A percentile compares a stretch with the other conserved stretches of the same genome.
These are phyloP conservation scores for Bryconaethiops microstoma DNA, from an alignment of 2,797 vertebrate genomes.

Conservation along the genomic window DNA sequence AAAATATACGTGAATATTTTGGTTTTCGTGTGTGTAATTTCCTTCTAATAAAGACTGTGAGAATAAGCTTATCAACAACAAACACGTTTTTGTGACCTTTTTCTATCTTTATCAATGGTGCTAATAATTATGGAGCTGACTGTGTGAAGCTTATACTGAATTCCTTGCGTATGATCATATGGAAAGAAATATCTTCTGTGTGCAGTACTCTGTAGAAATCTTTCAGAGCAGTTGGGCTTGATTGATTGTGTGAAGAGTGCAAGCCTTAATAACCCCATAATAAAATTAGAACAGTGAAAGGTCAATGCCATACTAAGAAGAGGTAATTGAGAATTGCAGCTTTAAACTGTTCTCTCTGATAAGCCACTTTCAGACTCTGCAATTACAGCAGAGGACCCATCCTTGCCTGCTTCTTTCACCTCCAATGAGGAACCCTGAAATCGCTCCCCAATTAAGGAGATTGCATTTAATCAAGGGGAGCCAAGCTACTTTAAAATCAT, in stretches of 20 bases:
- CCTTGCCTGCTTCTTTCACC: slow-evolving; percentile 27
- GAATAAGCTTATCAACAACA: no score
- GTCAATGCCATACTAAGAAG: slow-evolving; percentile 42
- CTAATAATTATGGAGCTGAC: no score
- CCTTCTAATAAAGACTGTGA: no score
- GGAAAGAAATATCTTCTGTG: slow-evolving; percentile 7
- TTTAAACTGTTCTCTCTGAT: slow-evolving; percentile 42
- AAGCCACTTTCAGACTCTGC: slow-evolving; percentile 31
- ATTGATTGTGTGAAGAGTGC: slow-evolving; percentile 19
- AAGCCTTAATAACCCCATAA: slow-evolving; percentile 50
- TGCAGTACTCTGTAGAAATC: slow-evolving; percentile 12
- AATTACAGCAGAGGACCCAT: slow-evolving; percentile 35
- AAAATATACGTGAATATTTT: no score
- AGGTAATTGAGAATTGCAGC: slow-evolving; percentile 47
- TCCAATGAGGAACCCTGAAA: slow-evolving; percentile 29
- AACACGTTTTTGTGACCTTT: no score
- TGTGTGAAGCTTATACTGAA: slow-evolving; percentile 11
- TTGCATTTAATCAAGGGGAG: slow-evolving; percentile 35
- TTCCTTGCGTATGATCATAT: slow-evolving; percentile 1
- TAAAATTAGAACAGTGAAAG: slow-evolving; percentile 56
- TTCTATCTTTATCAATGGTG: no score
- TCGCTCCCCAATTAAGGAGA: slow-evolving; percentile 41
- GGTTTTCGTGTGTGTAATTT: no score
- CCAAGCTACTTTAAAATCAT: slow-evolving; percentile 27
- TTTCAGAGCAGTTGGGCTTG: slow-evolving; percentile 4